These are phyloP conservation scores for Leptinotarsa lineolata DNA, from an alignment of 1,140 invertebrate genomes.

Conservation along the genomic window DNA sequence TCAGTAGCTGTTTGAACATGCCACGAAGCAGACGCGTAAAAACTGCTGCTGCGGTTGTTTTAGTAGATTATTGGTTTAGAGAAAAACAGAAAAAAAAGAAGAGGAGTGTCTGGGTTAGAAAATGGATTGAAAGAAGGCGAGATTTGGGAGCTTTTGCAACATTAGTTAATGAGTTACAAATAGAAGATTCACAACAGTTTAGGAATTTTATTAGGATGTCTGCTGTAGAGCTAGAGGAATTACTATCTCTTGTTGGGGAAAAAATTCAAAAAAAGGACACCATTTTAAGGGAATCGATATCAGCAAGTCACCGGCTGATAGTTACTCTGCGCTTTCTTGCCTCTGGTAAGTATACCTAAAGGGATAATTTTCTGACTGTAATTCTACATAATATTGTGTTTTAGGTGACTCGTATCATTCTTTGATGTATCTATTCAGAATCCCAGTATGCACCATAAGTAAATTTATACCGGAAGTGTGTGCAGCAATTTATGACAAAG, in stretches of 20 bases:
- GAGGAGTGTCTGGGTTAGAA: conserved; percentile 15
- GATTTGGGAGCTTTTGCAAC: conserved; percentile 21
- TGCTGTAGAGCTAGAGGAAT: conserved; percentile 19
- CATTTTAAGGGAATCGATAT: conserved; percentile 25
- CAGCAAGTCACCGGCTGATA: conserved; percentile 9
- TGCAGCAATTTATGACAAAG: conserved; percentile 30
- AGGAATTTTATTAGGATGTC: conserved; percentile 31
- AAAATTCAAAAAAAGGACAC: conserved; percentile 23
- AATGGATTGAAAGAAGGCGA: conserved; percentile 10
- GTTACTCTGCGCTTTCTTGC: conserved; percentile 16
- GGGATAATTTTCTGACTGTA: background rate
- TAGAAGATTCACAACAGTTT: conserved; percentile 29
- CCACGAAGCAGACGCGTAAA: too few relatives aligned
- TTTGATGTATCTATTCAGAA: conserved; percentile 20
- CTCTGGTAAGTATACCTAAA: conserved; percentile 14
- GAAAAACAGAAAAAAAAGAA: background rate
- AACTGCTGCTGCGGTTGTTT: too few relatives aligned
- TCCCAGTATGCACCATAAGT: conserved; percentile 25
- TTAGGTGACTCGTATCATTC: conserved; percentile 1
- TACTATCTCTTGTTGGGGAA: conserved; percentile 17
- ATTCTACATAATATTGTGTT: conserved; percentile 11
- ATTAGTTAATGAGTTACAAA: conserved; percentile 24
- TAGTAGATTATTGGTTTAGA: too few relatives aligned
- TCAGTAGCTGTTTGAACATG: too few relatives aligned
- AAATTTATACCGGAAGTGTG: conserved; percentile 33